These are phyloP conservation scores for Macropus fuliginosus DNA, from an alignment of 2,797 vertebrate species.

Conservation along the genomic window DNA sequence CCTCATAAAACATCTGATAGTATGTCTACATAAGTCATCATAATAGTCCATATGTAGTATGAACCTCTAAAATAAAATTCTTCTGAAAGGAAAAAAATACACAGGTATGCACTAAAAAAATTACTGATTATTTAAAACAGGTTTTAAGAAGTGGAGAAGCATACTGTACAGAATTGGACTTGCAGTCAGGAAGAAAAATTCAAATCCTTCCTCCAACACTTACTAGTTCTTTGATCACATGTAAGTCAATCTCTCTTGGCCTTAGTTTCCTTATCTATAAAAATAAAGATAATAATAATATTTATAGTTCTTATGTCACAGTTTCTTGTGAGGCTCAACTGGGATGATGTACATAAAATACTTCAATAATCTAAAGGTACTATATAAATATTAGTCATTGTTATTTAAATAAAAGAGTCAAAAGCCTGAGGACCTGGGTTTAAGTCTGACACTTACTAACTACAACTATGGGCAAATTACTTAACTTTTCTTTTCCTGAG, in stretches of 20 bases:
- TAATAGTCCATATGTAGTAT: neutral
- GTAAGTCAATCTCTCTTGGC: no score
- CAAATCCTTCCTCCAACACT: neutral
- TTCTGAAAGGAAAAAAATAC: neutral
- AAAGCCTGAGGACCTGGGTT: neutral
- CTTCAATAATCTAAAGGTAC: neutral
- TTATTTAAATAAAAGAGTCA: neutral
- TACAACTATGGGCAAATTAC: neutral
- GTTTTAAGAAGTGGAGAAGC: neutral
- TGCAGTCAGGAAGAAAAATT: neutral
- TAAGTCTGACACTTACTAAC: neutral
- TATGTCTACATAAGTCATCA: neutral
- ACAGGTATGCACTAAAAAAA: neutral
- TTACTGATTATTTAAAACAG: neutral
- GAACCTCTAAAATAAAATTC: neutral
- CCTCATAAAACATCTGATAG: neutral
- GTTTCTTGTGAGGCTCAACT: neutral
- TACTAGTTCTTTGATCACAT: no score
- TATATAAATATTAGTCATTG: neutral
- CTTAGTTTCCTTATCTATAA: no score
- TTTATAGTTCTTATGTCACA: no score
- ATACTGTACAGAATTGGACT: neutral
- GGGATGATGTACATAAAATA: neutral
- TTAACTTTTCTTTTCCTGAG: neutral
- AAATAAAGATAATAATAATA: no score